Conservation (phyloP, 2,888 invertebrate species). For the Archips crataeganus region DNA sequence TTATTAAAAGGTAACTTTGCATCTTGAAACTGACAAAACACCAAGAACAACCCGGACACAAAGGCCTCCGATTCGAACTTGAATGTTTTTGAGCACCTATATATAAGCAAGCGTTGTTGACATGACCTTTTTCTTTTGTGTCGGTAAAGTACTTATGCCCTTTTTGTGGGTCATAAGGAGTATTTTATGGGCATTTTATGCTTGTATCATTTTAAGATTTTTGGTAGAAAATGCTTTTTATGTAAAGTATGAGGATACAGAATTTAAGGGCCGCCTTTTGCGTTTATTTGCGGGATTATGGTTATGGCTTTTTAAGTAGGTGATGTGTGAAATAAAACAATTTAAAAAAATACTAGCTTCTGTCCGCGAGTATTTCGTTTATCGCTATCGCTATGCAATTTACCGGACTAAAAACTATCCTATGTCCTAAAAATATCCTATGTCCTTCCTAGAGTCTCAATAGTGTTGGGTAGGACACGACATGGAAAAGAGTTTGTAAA, state of each 20-base stretch:
- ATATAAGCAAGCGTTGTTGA: constrained; percentile 33
- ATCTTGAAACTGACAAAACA: too few species aligned
- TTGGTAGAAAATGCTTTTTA: constrained; percentile 19
- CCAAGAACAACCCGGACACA: not conserved
- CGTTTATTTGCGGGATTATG: not conserved
- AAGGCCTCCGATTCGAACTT: constrained; percentile 20
- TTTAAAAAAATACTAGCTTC: too few species aligned
- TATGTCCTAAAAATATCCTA: too few species aligned
- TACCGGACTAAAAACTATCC: too few species aligned
- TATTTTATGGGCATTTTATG: constrained; percentile 34
- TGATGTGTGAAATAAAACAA: not conserved
- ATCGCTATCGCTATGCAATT: too few species aligned
- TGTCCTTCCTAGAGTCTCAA: too few species aligned
- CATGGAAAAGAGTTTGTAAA: too few species aligned
- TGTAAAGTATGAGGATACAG: constrained; percentile 1
- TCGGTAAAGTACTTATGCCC: constrained; percentile 22
- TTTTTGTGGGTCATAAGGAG: constrained; percentile 26
- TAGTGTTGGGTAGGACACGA: too few species aligned
- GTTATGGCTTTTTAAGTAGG: not conserved
- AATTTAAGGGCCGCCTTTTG: not conserved
- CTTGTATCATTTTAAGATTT: constrained; percentile 35
- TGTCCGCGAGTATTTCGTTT: too few species aligned
- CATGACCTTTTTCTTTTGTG: constrained; percentile 27
- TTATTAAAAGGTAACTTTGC: too few species aligned
- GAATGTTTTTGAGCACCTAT: constrained; percentile 27